Percentiles rank a stretch among this genome's conserved stretches.
Evolutionary conservation across 2,113 vertebrate species (phyloP).

Genomic region (Physeter macrocephalus): DNA sequence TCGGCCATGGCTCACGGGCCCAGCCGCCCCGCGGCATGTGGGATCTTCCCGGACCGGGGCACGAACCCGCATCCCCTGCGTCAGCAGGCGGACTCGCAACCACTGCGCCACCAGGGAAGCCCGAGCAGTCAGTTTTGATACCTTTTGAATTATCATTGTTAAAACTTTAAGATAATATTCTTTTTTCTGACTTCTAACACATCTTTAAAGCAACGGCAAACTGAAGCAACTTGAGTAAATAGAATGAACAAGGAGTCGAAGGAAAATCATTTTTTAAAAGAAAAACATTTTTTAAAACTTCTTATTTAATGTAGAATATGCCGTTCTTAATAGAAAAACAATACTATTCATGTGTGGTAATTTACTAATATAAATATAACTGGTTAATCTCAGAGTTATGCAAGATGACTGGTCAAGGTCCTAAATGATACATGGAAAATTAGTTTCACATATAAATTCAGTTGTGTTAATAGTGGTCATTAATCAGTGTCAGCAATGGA

Average conservation of each 20-base stretch:
- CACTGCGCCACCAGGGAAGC: too few species aligned
- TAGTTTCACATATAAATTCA: constrained; percentile 42
- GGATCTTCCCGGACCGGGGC: too few species aligned
- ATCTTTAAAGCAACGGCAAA: constrained; percentile 9
- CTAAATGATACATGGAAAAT: constrained; percentile 31
- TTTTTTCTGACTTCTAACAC: background rate
- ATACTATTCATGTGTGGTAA: background rate
- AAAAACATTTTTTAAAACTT: background rate
- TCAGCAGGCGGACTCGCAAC: too few species aligned
- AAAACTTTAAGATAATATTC: background rate
- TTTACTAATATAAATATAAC: constrained; percentile 7
- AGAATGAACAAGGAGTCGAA: background rate
- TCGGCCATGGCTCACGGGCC: too few species aligned
- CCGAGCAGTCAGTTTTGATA: background rate
- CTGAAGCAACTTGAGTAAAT: background rate
- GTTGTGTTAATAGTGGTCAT: constrained; percentile 36
- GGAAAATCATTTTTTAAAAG: background rate
- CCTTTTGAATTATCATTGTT: background rate
- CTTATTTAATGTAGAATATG: background rate
- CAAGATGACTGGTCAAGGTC: constrained; percentile 13
- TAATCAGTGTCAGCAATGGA: constrained; percentile 26
- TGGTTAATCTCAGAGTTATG: constrained; percentile 39
- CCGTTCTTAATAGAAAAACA: background rate
- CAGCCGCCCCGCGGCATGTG: too few species aligned
- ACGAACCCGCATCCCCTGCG: too few species aligned